Base-by-base conservation (phyloP, 2,888 invertebrate genomes). In the Galerucella pusilla region DNA sequence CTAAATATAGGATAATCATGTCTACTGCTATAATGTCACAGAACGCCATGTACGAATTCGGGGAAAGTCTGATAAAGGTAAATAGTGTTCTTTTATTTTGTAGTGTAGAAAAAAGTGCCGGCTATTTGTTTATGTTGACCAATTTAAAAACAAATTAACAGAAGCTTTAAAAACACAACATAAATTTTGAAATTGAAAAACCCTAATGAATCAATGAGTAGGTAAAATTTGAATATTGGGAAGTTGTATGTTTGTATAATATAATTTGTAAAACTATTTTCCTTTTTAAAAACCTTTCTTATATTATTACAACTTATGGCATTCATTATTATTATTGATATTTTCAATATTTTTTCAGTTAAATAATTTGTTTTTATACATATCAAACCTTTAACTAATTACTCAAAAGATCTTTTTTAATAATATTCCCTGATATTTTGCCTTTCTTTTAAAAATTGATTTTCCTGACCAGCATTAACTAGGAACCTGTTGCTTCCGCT, bases 21-120 rank as follows among this genome's bases (percentile, higher is more conserved):
- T 93, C 93, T 89, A 93, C 94, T 84, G 93, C 93, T 88, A 93
- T 93, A 88, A 93, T 93, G 93, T 91, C 92, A 89, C 91, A 91
- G 89, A 90, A 91, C 89, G 91, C 93, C 86, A 91, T 92, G 90
- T 93, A 92, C 89, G 93, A 93, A 85, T 92, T 93, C 90, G 92
- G 91, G 90, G 93, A 93, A 88, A 90, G 92, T 88, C 89, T 92
- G 85, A 90, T 92, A 87, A 93, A 93, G 93, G 93, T 93, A 91
- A 88, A 79, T 57, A 57, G 57, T 57, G 57, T 57, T 57, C 2
- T 20, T 57, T 57, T 57, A 57, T 57, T 57, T 20, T 16, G 16
- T 57, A 57, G 54, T 54, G 54, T 54, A 57, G 11, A 20, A 20
- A 49, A 57, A 57, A 57, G 20, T 54, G 54, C 54, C 54, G n/a